Percentiles rank a stretch among this genome's conserved stretches.
Evolutionary conservation across 2,113 vertebrate species (phyloP).

Genomic region (Dipodomys stephensi): DNA sequence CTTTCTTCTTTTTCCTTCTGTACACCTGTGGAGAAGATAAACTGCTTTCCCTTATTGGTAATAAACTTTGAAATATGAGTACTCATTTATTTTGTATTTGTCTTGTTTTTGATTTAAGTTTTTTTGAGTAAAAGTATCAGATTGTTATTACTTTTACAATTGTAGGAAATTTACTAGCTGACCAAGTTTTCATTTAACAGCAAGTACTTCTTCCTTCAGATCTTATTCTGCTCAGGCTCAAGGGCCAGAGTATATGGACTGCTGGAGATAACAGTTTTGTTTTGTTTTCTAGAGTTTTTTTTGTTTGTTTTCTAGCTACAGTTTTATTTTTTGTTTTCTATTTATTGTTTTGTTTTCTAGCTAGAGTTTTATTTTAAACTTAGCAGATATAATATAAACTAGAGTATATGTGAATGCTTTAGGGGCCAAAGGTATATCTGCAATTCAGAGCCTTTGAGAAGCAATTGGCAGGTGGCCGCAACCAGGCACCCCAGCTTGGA

Average conservation of each 20-base stretch:
- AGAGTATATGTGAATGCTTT: background rate
- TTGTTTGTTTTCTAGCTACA: background rate
- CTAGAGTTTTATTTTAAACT: background rate
- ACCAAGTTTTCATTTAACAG: background rate
- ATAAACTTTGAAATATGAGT: background rate
- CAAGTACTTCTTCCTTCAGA: background rate
- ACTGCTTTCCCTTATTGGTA: background rate
- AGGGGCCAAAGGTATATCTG: background rate
- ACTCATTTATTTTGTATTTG: constrained; percentile 24
- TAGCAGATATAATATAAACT: background rate
- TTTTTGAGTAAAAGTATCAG: background rate
- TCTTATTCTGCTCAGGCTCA: background rate
- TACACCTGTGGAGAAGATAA: background rate
- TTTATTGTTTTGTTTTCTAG: background rate
- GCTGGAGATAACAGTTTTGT: background rate
- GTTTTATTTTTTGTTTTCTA: background rate
- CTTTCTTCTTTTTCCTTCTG: background rate
- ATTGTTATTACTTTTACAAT: background rate
- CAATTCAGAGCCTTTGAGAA: constrained; percentile 54
- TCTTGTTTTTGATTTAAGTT: background rate
- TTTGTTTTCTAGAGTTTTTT: too few species aligned
- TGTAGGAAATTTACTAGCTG: background rate
- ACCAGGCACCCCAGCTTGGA: background rate
- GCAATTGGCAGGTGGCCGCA: constrained; percentile 62
- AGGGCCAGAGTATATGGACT: background rate